These are phyloP conservation scores for Tyria jacobaeae DNA, from an alignment of 2,888 invertebrate genomes.

Conservation along the genomic window DNA sequence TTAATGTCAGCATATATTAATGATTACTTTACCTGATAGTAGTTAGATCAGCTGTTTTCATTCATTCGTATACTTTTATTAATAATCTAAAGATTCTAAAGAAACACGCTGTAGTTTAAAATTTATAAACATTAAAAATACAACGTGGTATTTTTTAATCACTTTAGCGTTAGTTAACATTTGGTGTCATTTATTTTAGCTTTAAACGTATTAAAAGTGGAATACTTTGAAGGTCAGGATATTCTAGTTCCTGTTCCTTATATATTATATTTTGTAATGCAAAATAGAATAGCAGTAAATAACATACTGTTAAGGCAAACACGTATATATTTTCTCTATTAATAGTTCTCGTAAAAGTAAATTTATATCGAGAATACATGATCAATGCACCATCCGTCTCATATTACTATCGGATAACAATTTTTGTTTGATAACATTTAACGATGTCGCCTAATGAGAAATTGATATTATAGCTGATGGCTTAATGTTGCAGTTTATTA, in stretches of 20 bases:
- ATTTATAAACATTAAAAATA: background rate
- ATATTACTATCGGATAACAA: background rate
- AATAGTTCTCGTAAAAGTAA: background rate
- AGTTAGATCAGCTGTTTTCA: constrained; percentile 7
- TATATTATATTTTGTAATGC: background rate
- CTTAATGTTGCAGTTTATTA: background rate
- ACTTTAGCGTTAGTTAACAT: background rate
- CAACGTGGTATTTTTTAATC: background rate
- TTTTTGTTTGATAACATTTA: background rate
- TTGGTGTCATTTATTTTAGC: background rate
- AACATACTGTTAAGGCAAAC: background rate
- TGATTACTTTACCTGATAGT: background rate
- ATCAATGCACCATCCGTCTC: background rate
- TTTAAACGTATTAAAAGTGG: background rate
- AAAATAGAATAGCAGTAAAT: background rate
- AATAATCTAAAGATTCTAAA: background rate
- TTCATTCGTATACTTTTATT: background rate
- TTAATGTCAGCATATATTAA: background rate
- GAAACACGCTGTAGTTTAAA: background rate
- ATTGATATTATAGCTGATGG: background rate
- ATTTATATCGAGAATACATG: background rate
- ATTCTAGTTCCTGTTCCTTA: background rate
- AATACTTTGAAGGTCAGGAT: background rate
- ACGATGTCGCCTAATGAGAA: background rate
- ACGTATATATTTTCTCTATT: background rate